phyloP scores from a whole-genome alignment of 2,888 invertebrate species.

The Spodoptera littoralis region DNA sequence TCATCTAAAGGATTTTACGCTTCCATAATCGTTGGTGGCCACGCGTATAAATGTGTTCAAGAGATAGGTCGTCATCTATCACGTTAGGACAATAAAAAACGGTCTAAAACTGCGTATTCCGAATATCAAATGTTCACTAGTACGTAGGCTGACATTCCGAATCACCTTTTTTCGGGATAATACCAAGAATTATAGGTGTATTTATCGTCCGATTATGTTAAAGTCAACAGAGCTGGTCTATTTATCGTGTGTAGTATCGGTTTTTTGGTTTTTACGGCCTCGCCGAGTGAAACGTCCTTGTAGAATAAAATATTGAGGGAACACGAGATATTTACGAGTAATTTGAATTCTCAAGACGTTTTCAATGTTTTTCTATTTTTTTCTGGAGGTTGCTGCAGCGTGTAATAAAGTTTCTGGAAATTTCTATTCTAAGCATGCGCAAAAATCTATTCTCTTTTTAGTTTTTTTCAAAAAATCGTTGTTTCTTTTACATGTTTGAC shows the following conservation, averaged over 20 bases:
- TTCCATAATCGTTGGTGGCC: constrained; percentile 41
- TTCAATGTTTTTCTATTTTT: constrained; percentile 20
- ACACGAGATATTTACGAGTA: constrained; percentile 24
- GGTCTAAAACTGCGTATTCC: constrained; percentile 44
- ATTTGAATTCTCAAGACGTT: constrained; percentile 39
- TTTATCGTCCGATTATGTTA: constrained; percentile 58
- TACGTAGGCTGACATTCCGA: constrained; percentile 44
- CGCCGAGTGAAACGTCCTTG: constrained; percentile 26
- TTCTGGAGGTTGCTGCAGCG: constrained; percentile 1
- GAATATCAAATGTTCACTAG: constrained; percentile 49
- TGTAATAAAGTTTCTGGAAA: constrained; percentile 3
- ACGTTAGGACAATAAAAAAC: constrained; percentile 52
- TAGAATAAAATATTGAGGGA: constrained; percentile 31
- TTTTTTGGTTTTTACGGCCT: constrained; percentile 31
- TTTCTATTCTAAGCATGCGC: not conserved
- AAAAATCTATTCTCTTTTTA: not conserved
- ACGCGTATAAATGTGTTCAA: constrained; percentile 48
- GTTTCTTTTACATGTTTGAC: too few species aligned
- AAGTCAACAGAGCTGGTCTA: constrained; percentile 43
- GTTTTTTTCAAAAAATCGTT: not conserved
- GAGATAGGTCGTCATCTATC: constrained; percentile 52
- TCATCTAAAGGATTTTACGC: constrained; percentile 33
- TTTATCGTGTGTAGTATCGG: constrained; percentile 40
- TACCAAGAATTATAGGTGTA: constrained; percentile 54
- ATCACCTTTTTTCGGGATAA: constrained; percentile 58